phyloP scores from a whole-genome alignment of 1,140 invertebrate genomes.

The Tribolium castaneum region DNA sequence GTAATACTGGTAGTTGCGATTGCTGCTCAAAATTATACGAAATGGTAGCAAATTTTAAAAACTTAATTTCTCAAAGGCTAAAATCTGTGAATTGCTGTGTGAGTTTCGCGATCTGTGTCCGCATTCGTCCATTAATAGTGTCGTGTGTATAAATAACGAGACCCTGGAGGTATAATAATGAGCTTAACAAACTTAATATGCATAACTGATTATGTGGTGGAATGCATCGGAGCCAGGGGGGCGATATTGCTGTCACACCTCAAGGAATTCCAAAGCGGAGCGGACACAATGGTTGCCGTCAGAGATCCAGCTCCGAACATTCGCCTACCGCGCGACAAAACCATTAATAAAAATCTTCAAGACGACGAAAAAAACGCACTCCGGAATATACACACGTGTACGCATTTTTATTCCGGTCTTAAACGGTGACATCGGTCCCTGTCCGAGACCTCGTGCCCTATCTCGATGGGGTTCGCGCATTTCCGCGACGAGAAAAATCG shows the following conservation, averaged over 20 bases:
- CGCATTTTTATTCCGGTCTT: constrained; percentile 11
- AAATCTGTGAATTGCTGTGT: background rate
- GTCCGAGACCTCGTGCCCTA: constrained; percentile 10
- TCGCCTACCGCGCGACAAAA: constrained; percentile 57
- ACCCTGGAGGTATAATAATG: constrained; percentile 62
- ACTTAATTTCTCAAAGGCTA: too few species aligned
- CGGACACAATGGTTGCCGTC: constrained; percentile 54
- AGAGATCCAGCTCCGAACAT: constrained; percentile 45
- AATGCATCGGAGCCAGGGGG: constrained; percentile 53
- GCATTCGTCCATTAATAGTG: constrained; percentile 52
- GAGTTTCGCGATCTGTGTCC: background rate
- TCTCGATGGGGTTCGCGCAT: background rate
- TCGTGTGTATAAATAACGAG: constrained; percentile 61
- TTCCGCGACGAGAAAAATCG: background rate
- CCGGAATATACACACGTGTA: background rate
- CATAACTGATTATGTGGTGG: constrained; percentile 62
- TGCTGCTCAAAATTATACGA: too few species aligned
- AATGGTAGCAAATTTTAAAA: too few species aligned
- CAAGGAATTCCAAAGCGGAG: constrained; percentile 56
- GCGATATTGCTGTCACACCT: constrained; percentile 59
- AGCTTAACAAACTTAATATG: constrained; percentile 64
- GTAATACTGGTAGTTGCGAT: too few species aligned
- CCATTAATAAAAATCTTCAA: constrained; percentile 51
- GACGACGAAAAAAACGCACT: background rate
- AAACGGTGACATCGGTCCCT: constrained; percentile 4